Evolutionary conservation across 2,797 vertebrate species (phyloP), one percentile per base, ranked within the genome.

Genomic region (Pangasius larnaudii): DNA sequence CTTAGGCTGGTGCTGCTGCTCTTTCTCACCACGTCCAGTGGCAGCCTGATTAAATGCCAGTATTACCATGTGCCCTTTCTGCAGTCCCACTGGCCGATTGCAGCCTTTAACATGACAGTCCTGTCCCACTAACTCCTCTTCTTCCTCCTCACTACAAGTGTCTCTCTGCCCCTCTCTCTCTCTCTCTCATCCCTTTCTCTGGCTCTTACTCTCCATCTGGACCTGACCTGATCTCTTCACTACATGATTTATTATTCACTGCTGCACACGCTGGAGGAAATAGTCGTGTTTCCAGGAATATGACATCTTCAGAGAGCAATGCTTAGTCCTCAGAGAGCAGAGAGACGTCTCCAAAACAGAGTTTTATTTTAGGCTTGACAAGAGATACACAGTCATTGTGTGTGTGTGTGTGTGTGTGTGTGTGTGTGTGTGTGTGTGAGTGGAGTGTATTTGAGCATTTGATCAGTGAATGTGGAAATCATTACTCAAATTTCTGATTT

Each of bases 1-100:
- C 83, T 51, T 33, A 71, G 86, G 77, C 65, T 69, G 59, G 36
- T 61, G 86, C 75, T 51, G 79, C 81, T 93, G 93, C 92, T 93
- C 89, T 93, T 92, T 91, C 94, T 93, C 91, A 86, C 92, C 94
- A 94, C 93, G 91, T 95, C 87, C 86, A 91, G 61, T 88, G 89
- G 91, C 89, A 84, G 86, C 87, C 93, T 92, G 93, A 94, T 94
- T 94, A 95, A 96, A 96, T 96, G 94, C 91, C 95, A 96, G 92
- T 92, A 95, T 96, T 96, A 94, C 91, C 95, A 95, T 96, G 92
- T 95, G 93, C 94, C 95, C 95, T 95, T 96, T 95, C 90, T 88
- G 67, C 59, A 65, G 82, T 92, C 91, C 90, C 92, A 86, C 87
- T 91, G 90, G 91, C 88, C 88, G 85, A 88, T 88, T 89, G 87